Conservation (phyloP, 2,113 vertebrate genomes). For the Sorex araneus region DNA sequence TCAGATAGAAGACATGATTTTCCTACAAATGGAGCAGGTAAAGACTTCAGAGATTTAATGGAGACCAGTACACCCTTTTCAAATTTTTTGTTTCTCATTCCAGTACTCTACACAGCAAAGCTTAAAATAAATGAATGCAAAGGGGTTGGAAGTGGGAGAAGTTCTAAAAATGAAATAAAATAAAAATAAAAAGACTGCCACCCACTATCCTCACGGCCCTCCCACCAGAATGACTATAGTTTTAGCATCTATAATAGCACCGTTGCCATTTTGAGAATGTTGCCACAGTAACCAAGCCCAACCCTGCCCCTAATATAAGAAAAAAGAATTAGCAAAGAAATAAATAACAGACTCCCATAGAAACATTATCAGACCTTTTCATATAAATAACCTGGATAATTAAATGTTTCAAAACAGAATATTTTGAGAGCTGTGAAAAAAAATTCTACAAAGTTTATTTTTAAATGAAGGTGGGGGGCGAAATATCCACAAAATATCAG, state of each 20-base stretch:
- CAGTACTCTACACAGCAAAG: constrained; percentile 32
- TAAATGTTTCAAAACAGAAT: constrained; percentile 85
- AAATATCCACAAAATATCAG: constrained; percentile 69
- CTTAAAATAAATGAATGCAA: constrained; percentile 77
- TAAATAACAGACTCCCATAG: constrained; percentile 82
- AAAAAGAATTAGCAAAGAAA: constrained; percentile 78
- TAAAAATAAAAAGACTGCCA: constrained; percentile 81
- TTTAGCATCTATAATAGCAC: constrained; percentile 75
- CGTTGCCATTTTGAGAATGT: constrained; percentile 75
- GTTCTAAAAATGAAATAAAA: constrained; percentile 63
- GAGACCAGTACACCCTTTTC: constrained; percentile 14
- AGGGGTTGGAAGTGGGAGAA: constrained; percentile 76
- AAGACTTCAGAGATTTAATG: constrained; percentile 53
- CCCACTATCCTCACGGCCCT: constrained; percentile 71
- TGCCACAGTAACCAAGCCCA: constrained; percentile 80
- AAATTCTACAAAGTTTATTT: constrained; percentile 81
- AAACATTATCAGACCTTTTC: constrained; percentile 81
- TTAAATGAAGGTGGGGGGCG: constrained; percentile 61
- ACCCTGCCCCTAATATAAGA: constrained; percentile 80
- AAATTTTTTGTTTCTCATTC: not conserved
- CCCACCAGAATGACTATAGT: constrained; percentile 82
- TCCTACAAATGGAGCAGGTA: not conserved
- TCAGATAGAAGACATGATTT: not conserved
- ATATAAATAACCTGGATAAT: constrained; percentile 83
- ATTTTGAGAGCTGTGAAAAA: constrained; percentile 73